A percentile compares a stretch with the other conserved stretches of the same genome.
phyloP scores from a whole-genome alignment of 2,888 invertebrate species.

The Rhodophaea formosa region DNA sequence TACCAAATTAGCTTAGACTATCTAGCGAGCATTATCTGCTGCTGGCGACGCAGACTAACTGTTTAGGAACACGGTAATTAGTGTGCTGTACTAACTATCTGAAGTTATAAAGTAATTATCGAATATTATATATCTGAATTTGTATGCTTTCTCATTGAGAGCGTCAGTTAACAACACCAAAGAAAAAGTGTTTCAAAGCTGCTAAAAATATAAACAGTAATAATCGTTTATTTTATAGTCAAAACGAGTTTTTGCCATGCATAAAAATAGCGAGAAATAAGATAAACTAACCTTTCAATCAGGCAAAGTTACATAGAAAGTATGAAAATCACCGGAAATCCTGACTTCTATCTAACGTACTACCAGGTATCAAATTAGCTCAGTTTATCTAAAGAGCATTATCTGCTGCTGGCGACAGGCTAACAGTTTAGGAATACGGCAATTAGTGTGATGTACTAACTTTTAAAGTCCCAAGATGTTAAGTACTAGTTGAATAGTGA shows the following conservation, averaged over 20 bases:
- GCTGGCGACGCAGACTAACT: not conserved
- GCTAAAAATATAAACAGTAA: no score
- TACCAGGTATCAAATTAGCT: not conserved
- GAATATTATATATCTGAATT: not conserved
- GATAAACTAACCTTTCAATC: no score
- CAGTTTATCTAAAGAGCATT: not conserved
- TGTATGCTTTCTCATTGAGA: not conserved
- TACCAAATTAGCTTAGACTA: not conserved
- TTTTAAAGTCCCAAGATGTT: no score
- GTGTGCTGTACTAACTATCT: not conserved
- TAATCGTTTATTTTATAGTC: no score
- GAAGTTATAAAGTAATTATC: not conserved
- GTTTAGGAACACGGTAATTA: not conserved
- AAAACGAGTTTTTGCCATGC: no score
- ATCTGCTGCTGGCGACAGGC: not conserved
- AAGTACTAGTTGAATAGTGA: no score
- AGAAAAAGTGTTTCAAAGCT: no score
- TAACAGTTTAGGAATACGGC: not conserved
- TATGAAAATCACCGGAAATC: no score
- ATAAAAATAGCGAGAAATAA: no score
- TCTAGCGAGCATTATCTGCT: not conserved
- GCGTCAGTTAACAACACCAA: no score
- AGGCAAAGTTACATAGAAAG: no score
- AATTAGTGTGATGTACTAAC: no score
- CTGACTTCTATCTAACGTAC: not conserved